Percentiles rank a stretch among this genome's conserved stretches.
These are phyloP conservation scores for Taeniopygia guttata DNA, from an alignment of 2,797 vertebrate species.

Conservation along the genomic window DNA sequence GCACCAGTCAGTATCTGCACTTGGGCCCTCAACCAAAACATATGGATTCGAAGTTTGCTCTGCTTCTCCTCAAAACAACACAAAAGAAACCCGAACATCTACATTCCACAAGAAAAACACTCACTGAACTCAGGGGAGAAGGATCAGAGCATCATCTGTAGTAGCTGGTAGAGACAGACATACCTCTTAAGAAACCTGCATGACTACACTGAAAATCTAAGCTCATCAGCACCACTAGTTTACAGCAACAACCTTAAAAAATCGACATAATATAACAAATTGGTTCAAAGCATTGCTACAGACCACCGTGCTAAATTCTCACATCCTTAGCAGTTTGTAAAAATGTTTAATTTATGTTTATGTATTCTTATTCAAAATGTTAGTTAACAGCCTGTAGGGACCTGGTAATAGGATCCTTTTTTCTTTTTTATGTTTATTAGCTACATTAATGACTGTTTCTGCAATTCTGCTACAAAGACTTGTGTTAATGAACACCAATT, in stretches of 20 bases:
- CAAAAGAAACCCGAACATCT: neutral
- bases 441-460: constrained; percentile 85
- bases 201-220: neutral
- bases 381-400: constrained; percentile 83
- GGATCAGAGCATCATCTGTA: neutral
- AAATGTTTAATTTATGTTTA: constrained; percentile 82
- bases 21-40: neutral
- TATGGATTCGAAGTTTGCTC: neutral
- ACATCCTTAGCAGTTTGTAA: constrained; percentile 77
- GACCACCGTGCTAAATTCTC: constrained; percentile 72
- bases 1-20: neutral
- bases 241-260: constrained; percentile 37
- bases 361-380: constrained; percentile 82
- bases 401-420: constrained; percentile 79
- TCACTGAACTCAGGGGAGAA: neutral
- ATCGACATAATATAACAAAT: constrained; percentile 51
- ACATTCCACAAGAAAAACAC: neutral
- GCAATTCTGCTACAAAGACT: constrained; percentile 80
- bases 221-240: constrained; percentile 22
- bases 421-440: constrained; percentile 86
- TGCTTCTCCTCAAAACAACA: neutral
- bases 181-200: neutral
- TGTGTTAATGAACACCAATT: constrained; percentile 84
- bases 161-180: neutral
- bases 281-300: constrained; percentile 63